A percentile compares a stretch with the other conserved stretches of the same genome.
Conservation (phyloP, 2,888 invertebrate species). For the Drosophila lutescens region DNA sequence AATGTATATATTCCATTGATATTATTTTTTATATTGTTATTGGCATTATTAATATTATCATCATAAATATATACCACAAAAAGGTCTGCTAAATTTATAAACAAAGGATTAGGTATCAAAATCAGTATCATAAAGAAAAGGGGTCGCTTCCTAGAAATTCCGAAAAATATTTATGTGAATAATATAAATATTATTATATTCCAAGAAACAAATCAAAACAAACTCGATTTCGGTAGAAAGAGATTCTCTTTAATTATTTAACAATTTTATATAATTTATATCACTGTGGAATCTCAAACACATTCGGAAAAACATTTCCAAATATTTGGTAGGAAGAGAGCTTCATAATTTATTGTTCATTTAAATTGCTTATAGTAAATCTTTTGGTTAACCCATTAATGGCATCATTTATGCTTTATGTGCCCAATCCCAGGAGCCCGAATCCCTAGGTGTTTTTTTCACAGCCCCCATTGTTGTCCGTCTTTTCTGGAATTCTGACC, state of each 20-base stretch:
- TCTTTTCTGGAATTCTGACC: slow-evolving; percentile 34
- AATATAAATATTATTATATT: background rate
- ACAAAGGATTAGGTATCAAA: background rate
- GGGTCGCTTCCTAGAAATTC: background rate
- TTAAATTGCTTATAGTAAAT: slow-evolving; percentile 20
- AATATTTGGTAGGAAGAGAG: background rate
- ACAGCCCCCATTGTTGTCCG: slow-evolving; percentile 2
- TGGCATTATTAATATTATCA: too few species aligned
- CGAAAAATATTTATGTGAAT: background rate
- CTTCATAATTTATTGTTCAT: background rate
- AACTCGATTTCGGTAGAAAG: background rate
- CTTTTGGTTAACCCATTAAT: slow-evolving; percentile 36
- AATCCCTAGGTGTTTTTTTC: slow-evolving; percentile 23
- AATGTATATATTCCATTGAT: too few species aligned
- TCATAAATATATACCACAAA: background rate
- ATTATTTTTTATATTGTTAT: too few species aligned
- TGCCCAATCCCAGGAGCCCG: background rate
- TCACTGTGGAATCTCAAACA: background rate
- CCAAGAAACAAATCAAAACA: background rate
- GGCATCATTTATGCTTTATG: slow-evolving; percentile 34
- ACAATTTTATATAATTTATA: too few species aligned
- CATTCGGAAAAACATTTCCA: background rate
- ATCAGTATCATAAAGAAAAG: background rate
- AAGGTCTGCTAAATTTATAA: background rate
- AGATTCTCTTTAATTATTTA: too few species aligned